phyloP scores from a whole-genome alignment of 2,888 invertebrate species.

The Eudasyphora cyanicolor region DNA sequence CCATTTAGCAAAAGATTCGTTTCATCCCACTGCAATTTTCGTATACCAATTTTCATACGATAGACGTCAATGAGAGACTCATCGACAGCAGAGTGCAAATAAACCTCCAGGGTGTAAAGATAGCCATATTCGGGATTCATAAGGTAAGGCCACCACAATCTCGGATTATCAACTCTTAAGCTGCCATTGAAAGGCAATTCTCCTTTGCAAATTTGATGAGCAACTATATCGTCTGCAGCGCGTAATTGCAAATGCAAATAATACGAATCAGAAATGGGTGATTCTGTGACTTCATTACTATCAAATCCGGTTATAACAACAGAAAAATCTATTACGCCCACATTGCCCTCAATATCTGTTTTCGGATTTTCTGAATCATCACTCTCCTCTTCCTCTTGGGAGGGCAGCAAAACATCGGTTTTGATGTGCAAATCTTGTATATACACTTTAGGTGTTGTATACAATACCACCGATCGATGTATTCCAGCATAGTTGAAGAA shows the following conservation, averaged over 20 bases:
- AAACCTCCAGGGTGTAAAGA: slow-evolving; percentile 89
- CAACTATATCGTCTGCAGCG: slow-evolving; percentile 82
- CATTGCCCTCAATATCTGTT: slow-evolving; percentile 12
- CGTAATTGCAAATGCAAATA: slow-evolving; percentile 79
- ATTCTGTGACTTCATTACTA: slow-evolving; percentile 46
- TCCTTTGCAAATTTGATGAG: slow-evolving; percentile 81
- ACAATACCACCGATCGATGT: slow-evolving; percentile 93
- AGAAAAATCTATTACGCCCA: slow-evolving; percentile 48
- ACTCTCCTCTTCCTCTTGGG: slow-evolving; percentile 80
- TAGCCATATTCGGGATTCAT: slow-evolving; percentile 92
- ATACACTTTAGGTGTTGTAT: slow-evolving; percentile 90
- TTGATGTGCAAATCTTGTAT: slow-evolving; percentile 91
- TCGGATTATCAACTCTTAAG: slow-evolving; percentile 85
- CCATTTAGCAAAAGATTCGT: slow-evolving; percentile 89
- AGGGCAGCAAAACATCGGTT: slow-evolving; percentile 82
- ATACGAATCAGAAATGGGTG: slow-evolving; percentile 33
- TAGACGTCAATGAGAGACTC: slow-evolving; percentile 86
- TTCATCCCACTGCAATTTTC: slow-evolving; percentile 89
- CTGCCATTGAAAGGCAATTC: slow-evolving; percentile 81
- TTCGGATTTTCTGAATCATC: neutral
- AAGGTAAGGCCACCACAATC: slow-evolving; percentile 96
- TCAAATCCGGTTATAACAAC: slow-evolving; percentile 51
- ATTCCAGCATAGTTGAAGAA: slow-evolving; percentile 99
- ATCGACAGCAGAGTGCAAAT: slow-evolving; percentile 69
- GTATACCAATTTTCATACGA: slow-evolving; percentile 91